These are phyloP conservation scores for Semicossyphus pulcher DNA, from an alignment of 2,113 vertebrate genomes.

Conservation along the genomic window DNA sequence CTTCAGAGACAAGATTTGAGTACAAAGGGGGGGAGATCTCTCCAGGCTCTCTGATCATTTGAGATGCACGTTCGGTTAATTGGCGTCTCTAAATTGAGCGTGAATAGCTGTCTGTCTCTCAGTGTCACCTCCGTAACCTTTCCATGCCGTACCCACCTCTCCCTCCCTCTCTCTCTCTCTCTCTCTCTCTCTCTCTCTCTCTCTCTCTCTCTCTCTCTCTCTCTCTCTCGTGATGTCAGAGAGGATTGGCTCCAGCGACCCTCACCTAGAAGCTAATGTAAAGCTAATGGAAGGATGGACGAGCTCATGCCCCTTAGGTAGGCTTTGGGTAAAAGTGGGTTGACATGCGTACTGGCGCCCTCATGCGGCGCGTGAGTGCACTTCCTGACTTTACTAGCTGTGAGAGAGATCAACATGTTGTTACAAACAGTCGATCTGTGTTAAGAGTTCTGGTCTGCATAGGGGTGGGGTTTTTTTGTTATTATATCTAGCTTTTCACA, in stretches of 20 bases:
- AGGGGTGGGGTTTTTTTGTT: no score
- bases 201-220: background rate
- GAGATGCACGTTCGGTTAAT: background rate
- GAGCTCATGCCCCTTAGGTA: background rate
- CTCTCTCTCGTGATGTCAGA: no score
- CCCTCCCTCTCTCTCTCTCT: background rate
- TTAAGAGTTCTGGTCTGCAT: background rate
- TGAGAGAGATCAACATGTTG: background rate
- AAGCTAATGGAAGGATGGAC: background rate
- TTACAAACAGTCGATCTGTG: no score
- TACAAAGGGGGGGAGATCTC: background rate
- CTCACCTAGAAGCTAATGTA: background rate
- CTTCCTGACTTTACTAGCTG: background rate
- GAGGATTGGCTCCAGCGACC: background rate
- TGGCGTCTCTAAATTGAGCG: background rate
- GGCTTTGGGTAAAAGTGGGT: background rate
- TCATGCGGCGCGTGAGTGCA: slow-evolving; percentile 35
- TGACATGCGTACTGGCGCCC: slow-evolving; percentile 37
- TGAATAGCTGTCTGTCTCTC: background rate
- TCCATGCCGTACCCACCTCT: background rate
- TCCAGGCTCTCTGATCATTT: background rate
- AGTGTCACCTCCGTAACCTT: background rate
- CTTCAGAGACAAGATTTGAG: background rate
- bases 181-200: background rate
- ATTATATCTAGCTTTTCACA: no score